Percentiles rank a stretch among this genome's conserved stretches.
These are phyloP conservation scores for Trigoniulus corallinus DNA, from an alignment of 1,140 invertebrate species.

Conservation along the genomic window DNA sequence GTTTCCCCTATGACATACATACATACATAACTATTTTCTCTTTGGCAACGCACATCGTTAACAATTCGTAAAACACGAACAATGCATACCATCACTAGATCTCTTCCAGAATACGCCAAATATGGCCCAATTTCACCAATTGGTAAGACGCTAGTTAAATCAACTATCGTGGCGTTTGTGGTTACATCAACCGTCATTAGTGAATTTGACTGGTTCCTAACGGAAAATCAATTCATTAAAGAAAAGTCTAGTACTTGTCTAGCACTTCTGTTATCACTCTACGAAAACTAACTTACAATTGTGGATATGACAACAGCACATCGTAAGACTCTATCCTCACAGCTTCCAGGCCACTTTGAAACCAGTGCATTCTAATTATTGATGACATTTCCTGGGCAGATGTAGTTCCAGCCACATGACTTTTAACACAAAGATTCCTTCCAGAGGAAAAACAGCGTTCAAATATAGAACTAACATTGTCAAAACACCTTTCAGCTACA, in stretches of 20 bases:
- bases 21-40: not conserved
- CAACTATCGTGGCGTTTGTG: not conserved
- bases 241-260: too few relatives aligned
- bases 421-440: conserved; percentile 1
- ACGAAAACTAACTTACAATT: conserved; percentile 3
- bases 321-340: not conserved
- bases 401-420: conserved; percentile 2
- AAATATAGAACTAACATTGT: not conserved
- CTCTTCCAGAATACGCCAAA: conserved; percentile 3
- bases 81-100: not conserved
- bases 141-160: not conserved
- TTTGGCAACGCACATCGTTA: not conserved
- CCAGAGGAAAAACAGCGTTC: not conserved
- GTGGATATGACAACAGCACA: conserved; percentile 5
- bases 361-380: not conserved
- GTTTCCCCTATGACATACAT: conserved; percentile 10
- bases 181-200: too few relatives aligned
- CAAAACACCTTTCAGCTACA: not conserved
- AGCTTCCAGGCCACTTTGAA: not conserved
- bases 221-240: too few relatives aligned
- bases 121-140: not conserved
- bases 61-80: not conserved
- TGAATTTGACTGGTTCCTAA: too few relatives aligned
- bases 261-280: too few relatives aligned
- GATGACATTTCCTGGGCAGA: not conserved